Evolutionary conservation across 2,797 vertebrate genomes (phyloP).

Genomic region (Melopsittacus undulatus): DNA sequence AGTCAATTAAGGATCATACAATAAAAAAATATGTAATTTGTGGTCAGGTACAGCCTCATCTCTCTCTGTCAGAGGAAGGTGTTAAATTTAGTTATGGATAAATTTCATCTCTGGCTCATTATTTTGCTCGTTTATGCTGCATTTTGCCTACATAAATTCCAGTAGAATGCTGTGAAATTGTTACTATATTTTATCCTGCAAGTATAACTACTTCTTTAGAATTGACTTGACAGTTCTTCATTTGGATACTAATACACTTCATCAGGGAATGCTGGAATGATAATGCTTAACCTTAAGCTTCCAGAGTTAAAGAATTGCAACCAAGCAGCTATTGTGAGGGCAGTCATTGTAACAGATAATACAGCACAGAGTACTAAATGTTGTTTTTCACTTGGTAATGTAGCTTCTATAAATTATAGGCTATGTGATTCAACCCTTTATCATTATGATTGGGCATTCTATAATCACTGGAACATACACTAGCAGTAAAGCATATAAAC

Average conservation of each 20-base stretch:
- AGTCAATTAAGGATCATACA: neutral
- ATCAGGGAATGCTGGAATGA: slow-evolving; percentile 53
- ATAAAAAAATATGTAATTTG: neutral
- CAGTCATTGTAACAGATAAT: slow-evolving; percentile 64
- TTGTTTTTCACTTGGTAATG: slow-evolving; percentile 46
- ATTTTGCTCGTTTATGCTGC: neutral
- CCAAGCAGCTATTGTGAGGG: slow-evolving; percentile 55
- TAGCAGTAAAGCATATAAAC: slow-evolving; percentile 22
- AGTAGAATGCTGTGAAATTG: neutral
- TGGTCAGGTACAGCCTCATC: neutral
- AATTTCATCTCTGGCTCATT: neutral
- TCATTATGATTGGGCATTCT: slow-evolving; percentile 62
- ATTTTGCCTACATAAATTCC: slow-evolving; percentile 14
- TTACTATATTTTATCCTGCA: slow-evolving; percentile 31
- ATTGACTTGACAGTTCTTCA: slow-evolving; percentile 68
- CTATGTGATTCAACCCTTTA: slow-evolving; percentile 48
- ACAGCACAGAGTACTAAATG: neutral
- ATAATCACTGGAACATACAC: neutral
- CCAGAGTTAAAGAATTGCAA: slow-evolving; percentile 61
- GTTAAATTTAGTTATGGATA: neutral
- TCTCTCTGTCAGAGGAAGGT: neutral
- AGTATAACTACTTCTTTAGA: slow-evolving; percentile 6
- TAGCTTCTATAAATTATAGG: slow-evolving; percentile 67
- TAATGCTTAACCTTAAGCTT: slow-evolving; percentile 64
- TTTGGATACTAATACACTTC: slow-evolving; percentile 60